Conservation (phyloP, 2,113 vertebrate genomes). For the Procavia capensis region DNA sequence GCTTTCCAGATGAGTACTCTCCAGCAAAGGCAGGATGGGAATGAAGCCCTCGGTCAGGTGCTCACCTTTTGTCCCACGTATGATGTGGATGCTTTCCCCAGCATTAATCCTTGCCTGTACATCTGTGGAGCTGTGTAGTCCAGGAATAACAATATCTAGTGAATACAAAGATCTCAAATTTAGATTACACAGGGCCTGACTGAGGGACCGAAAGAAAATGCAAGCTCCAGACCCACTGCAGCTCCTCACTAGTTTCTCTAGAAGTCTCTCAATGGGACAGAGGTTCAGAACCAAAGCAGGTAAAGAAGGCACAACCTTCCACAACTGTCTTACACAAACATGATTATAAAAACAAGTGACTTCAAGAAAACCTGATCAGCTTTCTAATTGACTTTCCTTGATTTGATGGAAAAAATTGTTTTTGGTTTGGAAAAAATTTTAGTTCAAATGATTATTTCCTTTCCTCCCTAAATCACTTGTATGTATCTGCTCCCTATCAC, state of each 20-base stretch:
- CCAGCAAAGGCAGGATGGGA: not conserved
- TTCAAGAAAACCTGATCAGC: not conserved
- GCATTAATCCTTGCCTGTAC: conserved; percentile 97
- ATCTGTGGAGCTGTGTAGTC: conserved; percentile 96
- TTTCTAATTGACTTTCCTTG: conserved; percentile 18
- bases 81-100: conserved; percentile 98
- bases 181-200: conserved; percentile 50
- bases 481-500: not conserved
- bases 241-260: not conserved
- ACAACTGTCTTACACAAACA: not conserved
- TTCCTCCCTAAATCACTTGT: not conserved
- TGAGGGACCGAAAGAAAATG: not conserved
- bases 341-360: not conserved
- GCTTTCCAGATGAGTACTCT: not conserved
- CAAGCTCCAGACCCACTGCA: not conserved
- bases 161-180: conserved; percentile 73
- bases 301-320: not conserved
- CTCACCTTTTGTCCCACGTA: conserved; percentile 97
- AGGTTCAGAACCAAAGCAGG: not conserved
- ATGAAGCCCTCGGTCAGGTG: not conserved
- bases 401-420: conserved; percentile 37
- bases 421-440: not conserved
- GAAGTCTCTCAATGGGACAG: not conserved
- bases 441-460: not conserved
- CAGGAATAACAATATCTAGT: conserved; percentile 99